These are phyloP conservation scores for Heteromurus nitidus DNA, from an alignment of 2,888 invertebrate genomes.

Conservation along the genomic window DNA sequence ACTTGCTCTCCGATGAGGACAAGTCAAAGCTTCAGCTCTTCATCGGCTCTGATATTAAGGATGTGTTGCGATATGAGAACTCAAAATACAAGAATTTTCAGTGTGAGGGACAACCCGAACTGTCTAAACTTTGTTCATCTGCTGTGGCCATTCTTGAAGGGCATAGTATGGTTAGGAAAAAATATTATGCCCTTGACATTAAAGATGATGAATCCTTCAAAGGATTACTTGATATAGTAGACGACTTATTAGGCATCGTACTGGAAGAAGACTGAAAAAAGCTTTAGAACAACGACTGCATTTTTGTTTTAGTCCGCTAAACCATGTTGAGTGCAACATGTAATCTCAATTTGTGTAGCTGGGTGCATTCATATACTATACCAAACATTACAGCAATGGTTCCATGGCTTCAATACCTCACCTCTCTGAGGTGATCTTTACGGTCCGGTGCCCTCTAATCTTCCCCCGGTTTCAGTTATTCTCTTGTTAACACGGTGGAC, in stretches of 20 bases:
- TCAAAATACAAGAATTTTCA: constrained; percentile 55
- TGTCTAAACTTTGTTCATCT: constrained; percentile 58
- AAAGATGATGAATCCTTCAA: constrained; percentile 64
- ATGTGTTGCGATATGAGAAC: constrained; percentile 69
- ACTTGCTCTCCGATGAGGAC: constrained; percentile 76
- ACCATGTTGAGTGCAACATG: background rate
- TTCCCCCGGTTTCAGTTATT: no score
- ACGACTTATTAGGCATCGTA: constrained; percentile 69
- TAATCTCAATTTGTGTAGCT: background rate
- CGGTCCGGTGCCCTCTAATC: no score
- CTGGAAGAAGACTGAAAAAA: constrained; percentile 68
- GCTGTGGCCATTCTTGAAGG: constrained; percentile 66
- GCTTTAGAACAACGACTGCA: background rate
- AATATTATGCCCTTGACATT: constrained; percentile 67
- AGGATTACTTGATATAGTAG: constrained; percentile 63
- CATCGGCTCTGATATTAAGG: constrained; percentile 69
- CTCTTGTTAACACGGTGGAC: no score
- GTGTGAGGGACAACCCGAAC: constrained; percentile 52
- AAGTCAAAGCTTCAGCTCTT: constrained; percentile 67
- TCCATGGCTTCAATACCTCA: no score
- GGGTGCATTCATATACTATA: background rate
- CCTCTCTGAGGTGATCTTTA: no score
- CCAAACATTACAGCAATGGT: background rate
- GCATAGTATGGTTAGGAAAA: constrained; percentile 68
- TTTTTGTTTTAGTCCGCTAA: background rate